Percentiles rank a stretch among this genome's conserved stretches.
phyloP scores from a whole-genome alignment of 2,888 invertebrate species.

The Sminthurides aquaticus region DNA sequence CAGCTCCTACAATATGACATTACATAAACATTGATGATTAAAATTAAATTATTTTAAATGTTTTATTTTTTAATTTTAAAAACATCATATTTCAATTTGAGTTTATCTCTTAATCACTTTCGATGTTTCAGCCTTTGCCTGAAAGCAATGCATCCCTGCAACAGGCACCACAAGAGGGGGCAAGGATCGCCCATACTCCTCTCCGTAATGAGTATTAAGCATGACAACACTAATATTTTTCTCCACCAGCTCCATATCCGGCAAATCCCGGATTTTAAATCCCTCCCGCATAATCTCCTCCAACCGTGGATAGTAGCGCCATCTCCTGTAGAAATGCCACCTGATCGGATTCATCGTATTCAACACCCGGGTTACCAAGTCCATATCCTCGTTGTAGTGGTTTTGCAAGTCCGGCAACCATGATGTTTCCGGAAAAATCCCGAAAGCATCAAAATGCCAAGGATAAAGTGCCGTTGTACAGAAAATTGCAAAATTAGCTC shows the following conservation, averaged over 20 bases:
- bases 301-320: conserved; percentile 23
- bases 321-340: conserved; percentile 21
- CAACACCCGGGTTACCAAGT: conserved; percentile 14
- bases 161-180: conserved; percentile 16
- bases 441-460: conserved; percentile 28
- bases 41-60: neutral
- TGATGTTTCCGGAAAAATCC: conserved; percentile 27
- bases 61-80: too few species aligned
- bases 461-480: conserved; percentile 27
- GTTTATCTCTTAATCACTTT: conserved; percentile 9
- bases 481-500: conserved; percentile 26
- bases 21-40: neutral
- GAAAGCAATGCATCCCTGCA: conserved; percentile 25
- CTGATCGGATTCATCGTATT: conserved; percentile 26
- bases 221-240: conserved; percentile 29
- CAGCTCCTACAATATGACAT: conserved; percentile 5
- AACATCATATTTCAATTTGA: too few species aligned
- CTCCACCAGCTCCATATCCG: conserved; percentile 26
- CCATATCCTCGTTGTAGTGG: conserved; percentile 21
- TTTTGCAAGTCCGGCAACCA: conserved; percentile 31
- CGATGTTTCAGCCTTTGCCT: neutral
- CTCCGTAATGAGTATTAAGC: conserved; percentile 29
- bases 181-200: conserved; percentile 30
- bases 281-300: conserved; percentile 19
- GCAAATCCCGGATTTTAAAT: conserved; percentile 21